These are phyloP conservation scores for Taenioides sp. DNA, from an alignment of 2,797 vertebrate species.

Conservation along the genomic window DNA sequence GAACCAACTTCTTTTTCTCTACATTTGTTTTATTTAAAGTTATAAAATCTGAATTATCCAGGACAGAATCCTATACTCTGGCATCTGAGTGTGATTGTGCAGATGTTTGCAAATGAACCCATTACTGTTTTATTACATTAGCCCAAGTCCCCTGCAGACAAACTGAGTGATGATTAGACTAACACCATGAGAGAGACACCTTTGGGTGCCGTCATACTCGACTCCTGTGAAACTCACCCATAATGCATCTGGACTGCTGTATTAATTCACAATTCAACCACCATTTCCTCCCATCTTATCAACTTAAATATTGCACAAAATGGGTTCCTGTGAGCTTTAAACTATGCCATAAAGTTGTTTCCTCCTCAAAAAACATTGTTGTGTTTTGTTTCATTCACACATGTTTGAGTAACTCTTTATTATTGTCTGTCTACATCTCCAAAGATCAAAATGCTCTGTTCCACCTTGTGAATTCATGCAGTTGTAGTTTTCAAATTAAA, in stretches of 20 bases:
- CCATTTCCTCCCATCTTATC: too few species aligned
- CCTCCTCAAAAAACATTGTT: too few species aligned
- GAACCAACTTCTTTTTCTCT: neutral
- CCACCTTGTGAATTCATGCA: too few species aligned
- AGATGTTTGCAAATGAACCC: constrained; percentile 60
- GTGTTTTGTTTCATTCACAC: too few species aligned
- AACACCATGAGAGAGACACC: constrained; percentile 45
- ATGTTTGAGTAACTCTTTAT: too few species aligned
- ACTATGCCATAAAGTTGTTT: too few species aligned
- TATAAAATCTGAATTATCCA: neutral
- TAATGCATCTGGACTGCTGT: constrained; percentile 11
- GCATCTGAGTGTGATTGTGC: constrained; percentile 49
- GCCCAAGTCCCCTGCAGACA: constrained; percentile 34
- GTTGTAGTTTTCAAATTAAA: too few species aligned
- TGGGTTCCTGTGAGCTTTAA: too few species aligned
- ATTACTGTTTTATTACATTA: constrained; percentile 56
- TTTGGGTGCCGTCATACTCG: constrained; percentile 37
- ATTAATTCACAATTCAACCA: neutral
- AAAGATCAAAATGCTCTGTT: too few species aligned
- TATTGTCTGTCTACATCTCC: too few species aligned
- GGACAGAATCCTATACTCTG: constrained; percentile 19
- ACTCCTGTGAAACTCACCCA: constrained; percentile 15
- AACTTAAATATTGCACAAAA: too few species aligned
- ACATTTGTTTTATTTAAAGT: neutral
- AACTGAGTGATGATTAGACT: constrained; percentile 46